Evolutionary conservation across 1,140 invertebrate genomes (phyloP), one percentile per base, ranked within the genome.

Genomic region (Neodiprion fabricii): DNA sequence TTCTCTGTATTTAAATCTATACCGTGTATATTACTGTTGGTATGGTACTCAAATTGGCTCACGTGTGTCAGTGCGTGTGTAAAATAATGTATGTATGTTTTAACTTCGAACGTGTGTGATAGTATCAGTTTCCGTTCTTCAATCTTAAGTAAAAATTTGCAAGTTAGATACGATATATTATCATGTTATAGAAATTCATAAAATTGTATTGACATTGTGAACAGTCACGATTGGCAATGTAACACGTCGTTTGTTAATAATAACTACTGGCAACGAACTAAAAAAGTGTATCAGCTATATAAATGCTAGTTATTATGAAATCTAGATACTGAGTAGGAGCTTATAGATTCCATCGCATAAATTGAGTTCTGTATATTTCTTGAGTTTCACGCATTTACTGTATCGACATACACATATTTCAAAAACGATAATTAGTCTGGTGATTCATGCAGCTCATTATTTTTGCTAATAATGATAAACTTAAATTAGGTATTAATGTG

Each of bases 21-120:
- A 61, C 3, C 11, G n/a, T 79, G 76, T 78, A 81, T 78, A 73
- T 72, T 61, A 78, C 72, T 78, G 71, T 74, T 72, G 75, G 69
- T 72, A 73, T 72, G 75, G 50, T 69, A 23, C 48, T n/a, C 65
- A 72, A 70, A 40, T 75, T 70, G 53, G 53, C 53, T 61, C 53
- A 47, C 17, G 71, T 70, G 23, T 67, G 50, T n/a, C 21, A 49
- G 50, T 75, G 53, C 53, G 53, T 71, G 48, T 72, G 72, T 70
- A 70, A 66, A 70, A 50, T 73, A 67, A 14, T 67, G 49, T n/a
- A 47, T 67, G 50, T 72, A 69, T 65, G 74, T 68, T 70, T 75
- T 4, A 49, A 70, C 66, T 11, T n/a, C 14, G 68, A 75, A 69
- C 70, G 70, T 70, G 70, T 48, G 66, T 72, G 48, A 47, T 65